Evolutionary conservation across 92 coral and sea anemone genomes (phyloP).

Genomic region (Bergia sp.): DNA sequence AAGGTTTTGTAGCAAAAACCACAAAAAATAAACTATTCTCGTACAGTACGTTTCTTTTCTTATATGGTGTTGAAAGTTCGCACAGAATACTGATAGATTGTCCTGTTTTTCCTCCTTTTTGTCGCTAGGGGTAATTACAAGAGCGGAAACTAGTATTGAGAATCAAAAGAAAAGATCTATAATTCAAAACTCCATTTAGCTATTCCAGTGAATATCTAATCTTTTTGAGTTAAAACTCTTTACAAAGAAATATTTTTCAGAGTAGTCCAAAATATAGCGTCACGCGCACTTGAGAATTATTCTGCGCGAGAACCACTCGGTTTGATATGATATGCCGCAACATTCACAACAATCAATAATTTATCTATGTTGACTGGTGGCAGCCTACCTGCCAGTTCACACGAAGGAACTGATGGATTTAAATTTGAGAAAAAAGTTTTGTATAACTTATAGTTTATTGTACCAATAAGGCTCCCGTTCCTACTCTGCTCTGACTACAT

Average conservation of each 20-base stretch:
- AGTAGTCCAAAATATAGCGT: neutral
- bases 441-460: neutral
- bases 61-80: neutral
- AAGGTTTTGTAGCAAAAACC: conserved; percentile 42
- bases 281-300: neutral
- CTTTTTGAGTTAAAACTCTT: neutral
- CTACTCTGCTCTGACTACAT: neutral
- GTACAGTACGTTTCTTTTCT: conserved; percentile 3
- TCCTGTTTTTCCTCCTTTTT: neutral
- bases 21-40: conserved; percentile 37
- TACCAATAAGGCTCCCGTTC: neutral
- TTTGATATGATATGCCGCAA: conserved; percentile 37
- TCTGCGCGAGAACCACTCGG: neutral
- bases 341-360: conserved; percentile 33
- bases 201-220: neutral
- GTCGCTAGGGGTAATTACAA: conserved; percentile 22
- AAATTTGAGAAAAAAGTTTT: neutral
- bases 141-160: conserved; percentile 21
- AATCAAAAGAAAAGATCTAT: neutral
- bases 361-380: conserved; percentile 38
- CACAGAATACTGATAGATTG: conserved; percentile 31
- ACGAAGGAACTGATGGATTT: neutral
- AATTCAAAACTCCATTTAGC: neutral
- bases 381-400: conserved; percentile 6
- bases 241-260: neutral